Percentiles rank a stretch among this genome's conserved stretches.
Evolutionary conservation across 2,113 vertebrate genomes (phyloP).

Genomic region (Illadopsis cleaveri): DNA sequence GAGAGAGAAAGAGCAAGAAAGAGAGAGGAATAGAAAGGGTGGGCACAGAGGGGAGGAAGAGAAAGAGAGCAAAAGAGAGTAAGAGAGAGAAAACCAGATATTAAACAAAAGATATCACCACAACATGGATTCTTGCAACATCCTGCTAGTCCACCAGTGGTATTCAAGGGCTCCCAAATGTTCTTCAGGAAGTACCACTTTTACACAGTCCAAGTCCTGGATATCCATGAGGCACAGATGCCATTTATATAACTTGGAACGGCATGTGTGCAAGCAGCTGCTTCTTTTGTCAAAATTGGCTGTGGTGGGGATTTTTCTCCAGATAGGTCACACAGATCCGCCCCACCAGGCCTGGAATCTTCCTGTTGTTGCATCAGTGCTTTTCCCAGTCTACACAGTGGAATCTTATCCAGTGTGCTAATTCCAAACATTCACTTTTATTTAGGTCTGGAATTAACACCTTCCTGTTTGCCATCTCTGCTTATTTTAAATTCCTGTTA

Average conservation of each 20-base stretch:
- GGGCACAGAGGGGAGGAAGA: accelerated
- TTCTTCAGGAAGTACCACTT: neutral
- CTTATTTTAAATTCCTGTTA: neutral
- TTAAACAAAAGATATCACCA: neutral
- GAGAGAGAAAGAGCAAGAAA: too few relatives aligned
- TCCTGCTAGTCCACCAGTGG: too few relatives aligned
- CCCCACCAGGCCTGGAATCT: neutral
- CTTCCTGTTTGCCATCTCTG: neutral
- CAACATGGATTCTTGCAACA: neutral
- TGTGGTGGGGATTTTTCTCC: neutral
- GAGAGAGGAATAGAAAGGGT: neutral
- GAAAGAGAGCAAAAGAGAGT: neutral
- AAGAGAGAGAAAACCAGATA: neutral
- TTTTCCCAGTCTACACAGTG: neutral
- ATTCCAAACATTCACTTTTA: neutral
- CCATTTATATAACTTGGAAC: neutral
- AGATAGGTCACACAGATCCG: neutral
- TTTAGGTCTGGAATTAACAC: neutral
- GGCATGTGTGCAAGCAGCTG: neutral
- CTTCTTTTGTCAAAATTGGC: neutral
- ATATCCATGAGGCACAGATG: neutral
- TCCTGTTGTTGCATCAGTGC: accelerated
- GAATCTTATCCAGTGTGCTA: neutral
- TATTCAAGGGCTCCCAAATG: neutral
- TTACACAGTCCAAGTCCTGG: neutral